These are phyloP conservation scores for Lepidurus arcticus DNA, from an alignment of 1,140 invertebrate species.

Conservation along the genomic window DNA sequence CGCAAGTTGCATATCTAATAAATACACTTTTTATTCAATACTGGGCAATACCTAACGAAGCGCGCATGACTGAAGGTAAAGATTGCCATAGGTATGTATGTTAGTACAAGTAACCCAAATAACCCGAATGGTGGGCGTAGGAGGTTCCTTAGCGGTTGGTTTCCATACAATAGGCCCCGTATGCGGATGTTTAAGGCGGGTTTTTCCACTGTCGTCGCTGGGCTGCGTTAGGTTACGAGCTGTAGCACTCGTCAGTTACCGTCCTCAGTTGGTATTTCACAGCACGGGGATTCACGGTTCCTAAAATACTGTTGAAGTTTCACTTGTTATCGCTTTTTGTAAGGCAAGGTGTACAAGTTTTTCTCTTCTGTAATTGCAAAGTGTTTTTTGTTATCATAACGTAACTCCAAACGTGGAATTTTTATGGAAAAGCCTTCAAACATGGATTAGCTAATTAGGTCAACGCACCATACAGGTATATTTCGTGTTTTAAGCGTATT, in stretches of 20 bases:
- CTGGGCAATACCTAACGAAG: neutral
- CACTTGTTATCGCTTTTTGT: too few species aligned
- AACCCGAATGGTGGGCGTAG: neutral
- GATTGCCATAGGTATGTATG: neutral
- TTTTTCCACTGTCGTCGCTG: neutral
- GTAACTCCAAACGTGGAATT: too few species aligned
- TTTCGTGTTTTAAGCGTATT: too few species aligned
- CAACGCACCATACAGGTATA: too few species aligned
- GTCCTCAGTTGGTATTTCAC: neutral
- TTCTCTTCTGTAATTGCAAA: too few species aligned
- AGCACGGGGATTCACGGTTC: too few species aligned
- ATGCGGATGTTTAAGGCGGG: neutral
- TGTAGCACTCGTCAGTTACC: neutral
- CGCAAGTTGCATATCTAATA: neutral
- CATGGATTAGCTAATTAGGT: too few species aligned
- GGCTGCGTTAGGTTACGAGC: neutral
- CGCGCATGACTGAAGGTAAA: constrained; percentile 10
- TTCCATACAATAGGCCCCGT: neutral
- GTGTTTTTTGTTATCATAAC: too few species aligned
- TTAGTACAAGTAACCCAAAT: constrained; percentile 16
- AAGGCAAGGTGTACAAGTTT: too few species aligned
- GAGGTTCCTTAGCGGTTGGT: neutral
- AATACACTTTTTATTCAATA: neutral
- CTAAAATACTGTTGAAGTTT: too few species aligned
- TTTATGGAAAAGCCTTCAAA: too few species aligned